Evolutionary conservation across 2,888 invertebrate genomes (phyloP).

Genomic region (Pardosa pseudoannulata): DNA sequence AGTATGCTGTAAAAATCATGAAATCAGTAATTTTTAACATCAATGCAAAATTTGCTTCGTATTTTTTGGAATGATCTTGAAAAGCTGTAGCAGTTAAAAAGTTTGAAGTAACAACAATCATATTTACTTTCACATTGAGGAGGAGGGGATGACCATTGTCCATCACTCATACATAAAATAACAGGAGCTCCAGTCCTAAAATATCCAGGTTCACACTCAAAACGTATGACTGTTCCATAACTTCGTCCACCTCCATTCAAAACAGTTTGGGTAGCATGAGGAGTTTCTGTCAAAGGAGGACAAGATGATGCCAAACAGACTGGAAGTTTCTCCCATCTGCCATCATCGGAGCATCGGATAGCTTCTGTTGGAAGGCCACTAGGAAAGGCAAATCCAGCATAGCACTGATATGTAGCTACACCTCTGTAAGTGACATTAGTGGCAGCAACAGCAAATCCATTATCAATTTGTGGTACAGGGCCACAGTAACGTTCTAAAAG

Average conservation of each 20-base stretch:
- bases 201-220: slow-evolving; percentile 94
- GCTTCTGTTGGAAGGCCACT: slow-evolving; percentile 91
- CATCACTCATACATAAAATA: slow-evolving; percentile 94
- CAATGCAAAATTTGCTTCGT: no score
- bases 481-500: slow-evolving; percentile 86
- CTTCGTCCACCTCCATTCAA: slow-evolving; percentile 93
- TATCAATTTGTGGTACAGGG: slow-evolving; percentile 97
- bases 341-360: slow-evolving; percentile 92
- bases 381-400: slow-evolving; percentile 92
- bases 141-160: slow-evolving; percentile 94
- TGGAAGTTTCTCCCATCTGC: slow-evolving; percentile 94
- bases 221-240: slow-evolving; percentile 94
- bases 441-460: slow-evolving; percentile 96
- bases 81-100: no score
- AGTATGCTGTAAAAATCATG: no score
- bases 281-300: slow-evolving; percentile 89
- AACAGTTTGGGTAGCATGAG: slow-evolving; percentile 90
- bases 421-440: slow-evolving; percentile 96
- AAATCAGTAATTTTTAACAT: no score
- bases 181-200: slow-evolving; percentile 89
- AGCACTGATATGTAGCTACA: slow-evolving; percentile 95
- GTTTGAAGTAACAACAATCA: no score
- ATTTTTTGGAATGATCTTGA: no score
- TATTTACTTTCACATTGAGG: slow-evolving; percentile 87
- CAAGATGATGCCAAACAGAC: slow-evolving; percentile 95